Evolutionary conservation across 2,113 vertebrate genomes (phyloP).

Genomic region (Odontophorus gujanensis): DNA sequence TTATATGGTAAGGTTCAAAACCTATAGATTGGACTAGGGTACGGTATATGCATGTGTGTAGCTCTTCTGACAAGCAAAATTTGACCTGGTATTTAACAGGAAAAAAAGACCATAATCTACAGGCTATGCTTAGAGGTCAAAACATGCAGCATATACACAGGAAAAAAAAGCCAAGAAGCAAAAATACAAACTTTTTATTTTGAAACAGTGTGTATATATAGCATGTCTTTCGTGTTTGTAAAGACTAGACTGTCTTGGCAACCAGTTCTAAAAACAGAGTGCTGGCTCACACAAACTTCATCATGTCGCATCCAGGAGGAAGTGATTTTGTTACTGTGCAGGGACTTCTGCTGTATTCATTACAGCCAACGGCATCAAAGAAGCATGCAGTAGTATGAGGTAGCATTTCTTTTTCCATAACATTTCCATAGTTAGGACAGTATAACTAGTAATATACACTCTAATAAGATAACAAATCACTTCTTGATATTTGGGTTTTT

Average conservation of each 20-base stretch:
- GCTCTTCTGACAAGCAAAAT: not conserved
- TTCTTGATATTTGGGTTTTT: not conserved
- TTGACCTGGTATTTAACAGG: not conserved
- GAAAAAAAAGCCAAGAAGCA: not conserved
- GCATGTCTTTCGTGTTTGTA: not conserved
- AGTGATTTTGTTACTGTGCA: conserved; percentile 59
- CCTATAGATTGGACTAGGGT: not conserved
- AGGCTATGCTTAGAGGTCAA: not conserved
- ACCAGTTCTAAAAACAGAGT: conserved; percentile 42
- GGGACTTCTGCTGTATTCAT: conserved; percentile 52
- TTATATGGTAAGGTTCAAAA: not conserved
- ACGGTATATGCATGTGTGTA: not conserved
- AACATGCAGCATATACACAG: not conserved
- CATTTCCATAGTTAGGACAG: not conserved
- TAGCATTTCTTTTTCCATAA: not conserved
- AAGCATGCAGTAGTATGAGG: not conserved
- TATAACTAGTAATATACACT: not conserved
- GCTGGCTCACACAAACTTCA: not conserved
- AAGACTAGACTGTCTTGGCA: conserved; percentile 31
- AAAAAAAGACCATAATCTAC: not conserved
- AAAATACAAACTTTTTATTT: not conserved
- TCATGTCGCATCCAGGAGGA: conserved; percentile 37
- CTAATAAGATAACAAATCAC: not conserved
- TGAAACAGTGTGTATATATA: not conserved
- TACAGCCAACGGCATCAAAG: conserved; percentile 19